Percentiles rank a stretch among this genome's conserved stretches.
Conservation (phyloP, 2,888 invertebrate species). For the Nemapogon koenigi region DNA sequence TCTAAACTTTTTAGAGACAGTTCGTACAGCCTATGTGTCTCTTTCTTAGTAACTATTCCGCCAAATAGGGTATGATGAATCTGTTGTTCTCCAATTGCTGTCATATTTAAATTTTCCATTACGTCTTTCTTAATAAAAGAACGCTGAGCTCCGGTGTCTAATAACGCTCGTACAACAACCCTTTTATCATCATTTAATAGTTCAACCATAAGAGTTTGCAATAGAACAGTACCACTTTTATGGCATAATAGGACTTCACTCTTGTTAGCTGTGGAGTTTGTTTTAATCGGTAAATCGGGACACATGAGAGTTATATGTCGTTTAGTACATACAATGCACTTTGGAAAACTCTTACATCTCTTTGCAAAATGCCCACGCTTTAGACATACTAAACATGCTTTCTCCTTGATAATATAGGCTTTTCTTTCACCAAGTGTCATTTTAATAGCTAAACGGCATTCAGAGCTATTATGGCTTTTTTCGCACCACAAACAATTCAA, state of each 20-base stretch:
- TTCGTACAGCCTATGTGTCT: not conserved
- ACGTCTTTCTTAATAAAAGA: slow-evolving; percentile 1
- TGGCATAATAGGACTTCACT: slow-evolving; percentile 1
- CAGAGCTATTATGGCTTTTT: not conserved
- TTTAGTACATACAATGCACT: not conserved
- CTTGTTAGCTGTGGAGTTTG: too few relatives aligned
- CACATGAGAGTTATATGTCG: slow-evolving; percentile 2
- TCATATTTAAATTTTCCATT: not conserved
- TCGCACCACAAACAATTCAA: not conserved
- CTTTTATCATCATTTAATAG: slow-evolving; percentile 1
- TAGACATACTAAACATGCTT: not conserved
- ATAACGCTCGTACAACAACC: not conserved
- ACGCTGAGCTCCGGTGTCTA: slow-evolving; percentile 1
- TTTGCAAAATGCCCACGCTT: not conserved
- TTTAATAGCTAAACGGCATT: not conserved
- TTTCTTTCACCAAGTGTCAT: not conserved
- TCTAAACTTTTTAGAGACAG: slow-evolving; percentile 1
- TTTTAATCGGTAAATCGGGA: not conserved
- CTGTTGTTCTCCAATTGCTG: not conserved
- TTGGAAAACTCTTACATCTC: not conserved
- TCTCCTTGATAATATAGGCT: not conserved
- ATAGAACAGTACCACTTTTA: not conserved
- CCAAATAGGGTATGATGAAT: not conserved
- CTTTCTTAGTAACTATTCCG: not conserved
- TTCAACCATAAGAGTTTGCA: slow-evolving; percentile 1